Evolutionary conservation across 2,888 invertebrate genomes (phyloP).

Genomic region (Anthrax anthrax): DNA sequence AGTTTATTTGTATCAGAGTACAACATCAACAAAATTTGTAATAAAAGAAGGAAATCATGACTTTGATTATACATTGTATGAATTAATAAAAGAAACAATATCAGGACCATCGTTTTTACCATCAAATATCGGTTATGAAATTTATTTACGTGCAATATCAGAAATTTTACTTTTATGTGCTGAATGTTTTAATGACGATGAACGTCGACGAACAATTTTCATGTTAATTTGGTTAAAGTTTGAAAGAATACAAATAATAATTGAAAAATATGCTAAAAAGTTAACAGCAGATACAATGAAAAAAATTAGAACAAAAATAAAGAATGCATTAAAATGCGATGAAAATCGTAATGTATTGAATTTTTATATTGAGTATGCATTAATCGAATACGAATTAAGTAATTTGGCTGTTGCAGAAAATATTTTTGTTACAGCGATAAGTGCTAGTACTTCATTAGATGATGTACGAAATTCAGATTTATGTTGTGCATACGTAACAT

Average conservation of each 20-base stretch:
- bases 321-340: constrained; percentile 39
- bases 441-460: constrained; percentile 10
- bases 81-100: constrained; percentile 36
- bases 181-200: constrained; percentile 35
- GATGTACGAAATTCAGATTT: constrained; percentile 16
- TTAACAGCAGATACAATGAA: constrained; percentile 21
- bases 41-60: not conserved
- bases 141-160: constrained; percentile 41
- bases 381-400: constrained; percentile 42
- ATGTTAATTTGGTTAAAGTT: constrained; percentile 50
- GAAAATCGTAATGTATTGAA: constrained; percentile 41
- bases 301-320: constrained; percentile 35
- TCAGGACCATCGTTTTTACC: constrained; percentile 45
- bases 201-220: constrained; percentile 37
- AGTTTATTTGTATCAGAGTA: constrained; percentile 20
- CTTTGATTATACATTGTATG: constrained; percentile 20
- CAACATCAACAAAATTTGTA: not conserved
- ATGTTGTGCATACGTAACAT: constrained; percentile 20
- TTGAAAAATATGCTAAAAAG: constrained; percentile 36
- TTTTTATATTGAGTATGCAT: constrained; percentile 47
- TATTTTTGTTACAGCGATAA: constrained; percentile 38
- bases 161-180: constrained; percentile 39
- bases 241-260: constrained; percentile 39
- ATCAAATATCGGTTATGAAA: constrained; percentile 44
- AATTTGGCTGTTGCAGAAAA: constrained; percentile 35